Base-by-base conservation (phyloP, 2,113 vertebrate genomes). In the Tachuris rubrigastra region DNA sequence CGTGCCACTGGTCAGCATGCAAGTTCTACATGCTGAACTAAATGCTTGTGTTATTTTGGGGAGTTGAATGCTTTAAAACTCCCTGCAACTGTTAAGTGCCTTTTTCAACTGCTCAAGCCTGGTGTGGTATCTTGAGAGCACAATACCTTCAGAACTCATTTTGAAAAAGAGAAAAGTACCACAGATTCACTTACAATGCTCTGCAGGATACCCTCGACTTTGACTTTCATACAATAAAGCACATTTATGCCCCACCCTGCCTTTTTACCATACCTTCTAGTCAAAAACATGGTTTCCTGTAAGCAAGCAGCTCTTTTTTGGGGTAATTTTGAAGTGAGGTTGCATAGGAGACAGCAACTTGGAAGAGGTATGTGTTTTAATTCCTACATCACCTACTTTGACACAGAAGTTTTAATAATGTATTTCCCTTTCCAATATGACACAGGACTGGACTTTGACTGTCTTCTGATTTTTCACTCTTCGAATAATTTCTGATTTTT, bases 211-310 rank as follows among this genome's bases (percentile, higher is more conserved):
- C 20, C 9, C 17, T 23, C 35, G 33, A 74, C 58, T 96, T 77
- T 85, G 86, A 68, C 65, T 86, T 84, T 90, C 59, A 72, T 30
- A 68, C 23, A 75, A 14, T 80, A 75, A 81, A 84, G 80, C n/a
- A 90, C 53, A 60, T 28, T 50, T 72, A 87, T 42, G 93, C 95
- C 83, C 80, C 96, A 96, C 93, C 90, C 95, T 81, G 46, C 28
- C 62, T 83, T 95, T 93, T 85, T 89, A 95, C 73, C 65, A 31
- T 74, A 78, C 20, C 52, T 93, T 92, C 77, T 68, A 84, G 69
- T 87, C n/a, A 92, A 82, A 93, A 90, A 75, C 86, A 92, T 66
- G 49, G 27, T 89, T 96, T 97, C 96, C 96, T 95, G 96, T 94
- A 89, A 18, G 73, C n/a, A 93, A 83, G 69, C 65, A 81, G 58